Evolutionary conservation across 2,888 invertebrate species (phyloP).

Genomic region (Microchrysa polita): DNA sequence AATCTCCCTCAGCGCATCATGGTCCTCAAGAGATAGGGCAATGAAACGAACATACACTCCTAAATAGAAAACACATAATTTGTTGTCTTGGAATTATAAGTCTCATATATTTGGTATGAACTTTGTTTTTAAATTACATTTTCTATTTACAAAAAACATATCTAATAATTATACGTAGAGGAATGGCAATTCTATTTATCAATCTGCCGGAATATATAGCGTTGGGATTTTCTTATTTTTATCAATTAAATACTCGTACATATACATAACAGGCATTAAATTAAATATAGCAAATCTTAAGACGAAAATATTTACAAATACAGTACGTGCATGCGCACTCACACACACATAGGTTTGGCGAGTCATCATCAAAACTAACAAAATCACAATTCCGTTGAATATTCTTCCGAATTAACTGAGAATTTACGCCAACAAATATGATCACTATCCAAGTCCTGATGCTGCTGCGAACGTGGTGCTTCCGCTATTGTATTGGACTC

Average conservation of each 20-base stretch:
- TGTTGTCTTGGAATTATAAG: slow-evolving; percentile 6
- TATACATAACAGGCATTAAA: slow-evolving; percentile 11
- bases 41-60: no score
- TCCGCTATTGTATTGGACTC: slow-evolving; percentile 37
- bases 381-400: slow-evolving; percentile 64
- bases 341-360: no score
- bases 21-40: no score
- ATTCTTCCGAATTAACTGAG: slow-evolving; percentile 63
- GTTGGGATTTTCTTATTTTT: background rate
- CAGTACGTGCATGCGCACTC: background rate
- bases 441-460: slow-evolving; percentile 55
- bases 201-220: slow-evolving; percentile 21
- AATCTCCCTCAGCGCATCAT: no score
- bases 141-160: slow-evolving; percentile 26
- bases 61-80: background rate
- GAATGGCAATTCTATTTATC: slow-evolving; percentile 35
- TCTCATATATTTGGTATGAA: slow-evolving; percentile 42
- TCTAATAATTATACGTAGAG: background rate
- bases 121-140: slow-evolving; percentile 36
- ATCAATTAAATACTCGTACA: slow-evolving; percentile 6
- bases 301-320: slow-evolving; percentile 1
- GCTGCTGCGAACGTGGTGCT: slow-evolving; percentile 32
- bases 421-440: slow-evolving; percentile 68
- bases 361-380: background rate
- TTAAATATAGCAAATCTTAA: slow-evolving; percentile 18